Percentiles rank a stretch among this genome's conserved stretches.
phyloP scores from a whole-genome alignment of 2,888 invertebrate genomes.

The Temnothorax rugatulus region DNA sequence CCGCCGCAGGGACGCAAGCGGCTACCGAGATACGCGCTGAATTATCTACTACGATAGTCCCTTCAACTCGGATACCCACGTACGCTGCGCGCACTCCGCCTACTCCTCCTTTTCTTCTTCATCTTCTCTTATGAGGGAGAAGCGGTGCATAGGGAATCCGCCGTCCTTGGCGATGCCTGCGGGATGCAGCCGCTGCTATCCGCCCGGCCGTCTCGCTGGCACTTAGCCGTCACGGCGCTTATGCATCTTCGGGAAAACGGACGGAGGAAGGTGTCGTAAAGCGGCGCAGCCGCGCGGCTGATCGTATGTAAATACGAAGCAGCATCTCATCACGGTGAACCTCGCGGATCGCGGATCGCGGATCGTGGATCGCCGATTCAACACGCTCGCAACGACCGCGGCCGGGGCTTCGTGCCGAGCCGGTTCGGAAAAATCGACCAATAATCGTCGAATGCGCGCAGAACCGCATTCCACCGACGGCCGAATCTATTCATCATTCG shows the following conservation, averaged over 20 bases:
- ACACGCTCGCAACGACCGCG: conserved; percentile 32
- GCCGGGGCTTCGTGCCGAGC: conserved; percentile 20
- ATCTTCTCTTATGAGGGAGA: conserved; percentile 55
- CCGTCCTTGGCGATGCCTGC: conserved; percentile 62
- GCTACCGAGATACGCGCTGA: conserved; percentile 86
- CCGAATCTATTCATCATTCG: conserved; percentile 81
- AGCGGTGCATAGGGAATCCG: conserved; percentile 36
- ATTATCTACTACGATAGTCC: conserved; percentile 84
- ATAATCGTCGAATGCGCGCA: conserved; percentile 81
- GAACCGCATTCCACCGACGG: conserved; percentile 80
- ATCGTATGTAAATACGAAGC: conserved; percentile 46
- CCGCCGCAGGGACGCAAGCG: conserved; percentile 78
- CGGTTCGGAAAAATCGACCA: conserved; percentile 73
- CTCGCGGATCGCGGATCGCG: conserved; percentile 9
- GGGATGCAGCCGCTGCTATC: conserved; percentile 54
- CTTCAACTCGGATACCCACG: conserved; percentile 79
- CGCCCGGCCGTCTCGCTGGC: conserved; percentile 59
- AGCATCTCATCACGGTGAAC: conserved; percentile 25
- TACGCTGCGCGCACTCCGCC: conserved; percentile 68
- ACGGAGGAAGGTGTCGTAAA: conserved; percentile 11
- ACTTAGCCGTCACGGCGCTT: conserved; percentile 43
- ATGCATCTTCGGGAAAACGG: conserved; percentile 37
- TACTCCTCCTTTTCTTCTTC: conserved; percentile 66
- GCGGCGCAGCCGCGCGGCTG: neutral
- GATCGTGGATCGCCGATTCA: conserved; percentile 18